These are phyloP conservation scores for Scaptomyza hsui DNA, from an alignment of 1,140 invertebrate genomes.

Conservation along the genomic window DNA sequence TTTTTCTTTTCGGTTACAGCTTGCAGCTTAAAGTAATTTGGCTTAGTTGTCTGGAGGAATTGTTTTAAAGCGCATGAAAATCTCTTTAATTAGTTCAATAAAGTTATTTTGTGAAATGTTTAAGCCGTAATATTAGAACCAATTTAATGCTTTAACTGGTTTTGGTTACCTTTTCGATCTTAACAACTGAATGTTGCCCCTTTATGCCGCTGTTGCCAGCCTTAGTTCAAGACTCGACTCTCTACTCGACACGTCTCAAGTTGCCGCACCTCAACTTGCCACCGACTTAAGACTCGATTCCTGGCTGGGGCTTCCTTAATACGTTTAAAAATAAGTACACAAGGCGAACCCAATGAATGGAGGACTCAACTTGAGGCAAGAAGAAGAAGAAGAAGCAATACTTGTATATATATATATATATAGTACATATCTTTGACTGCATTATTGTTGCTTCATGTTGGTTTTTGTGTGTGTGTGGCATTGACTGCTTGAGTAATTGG, in stretches of 20 bases:
- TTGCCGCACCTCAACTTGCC: background rate
- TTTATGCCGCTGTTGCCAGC: conserved; percentile 12
- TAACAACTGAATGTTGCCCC: too few species aligned
- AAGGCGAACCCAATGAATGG: conserved; percentile 42
- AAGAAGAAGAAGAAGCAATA: too few species aligned
- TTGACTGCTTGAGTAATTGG: conserved; percentile 76
- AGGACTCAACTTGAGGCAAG: conserved; percentile 32
- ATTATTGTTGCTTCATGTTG: conserved; percentile 12
- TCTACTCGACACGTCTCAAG: background rate
- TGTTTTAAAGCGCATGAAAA: too few species aligned
- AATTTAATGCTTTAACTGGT: conserved; percentile 20
- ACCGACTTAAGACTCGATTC: conserved; percentile 25
- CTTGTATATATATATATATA: too few species aligned
- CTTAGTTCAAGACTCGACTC: conserved; percentile 15
- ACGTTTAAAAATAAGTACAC: conserved; percentile 77
- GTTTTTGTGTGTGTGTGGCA: conserved; percentile 35
- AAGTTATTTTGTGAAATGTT: conserved; percentile 2
- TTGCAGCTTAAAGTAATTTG: background rate
- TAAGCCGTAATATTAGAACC: conserved; percentile 7
- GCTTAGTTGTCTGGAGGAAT: too few species aligned
- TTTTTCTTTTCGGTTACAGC: background rate
- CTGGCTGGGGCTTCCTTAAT: conserved; percentile 66
- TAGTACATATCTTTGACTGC: conserved; percentile 9
- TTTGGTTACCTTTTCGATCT: conserved; percentile 27
- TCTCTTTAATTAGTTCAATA: too few species aligned